phyloP scores from a whole-genome alignment of 2,888 invertebrate species.

The Diarsia rubi region DNA sequence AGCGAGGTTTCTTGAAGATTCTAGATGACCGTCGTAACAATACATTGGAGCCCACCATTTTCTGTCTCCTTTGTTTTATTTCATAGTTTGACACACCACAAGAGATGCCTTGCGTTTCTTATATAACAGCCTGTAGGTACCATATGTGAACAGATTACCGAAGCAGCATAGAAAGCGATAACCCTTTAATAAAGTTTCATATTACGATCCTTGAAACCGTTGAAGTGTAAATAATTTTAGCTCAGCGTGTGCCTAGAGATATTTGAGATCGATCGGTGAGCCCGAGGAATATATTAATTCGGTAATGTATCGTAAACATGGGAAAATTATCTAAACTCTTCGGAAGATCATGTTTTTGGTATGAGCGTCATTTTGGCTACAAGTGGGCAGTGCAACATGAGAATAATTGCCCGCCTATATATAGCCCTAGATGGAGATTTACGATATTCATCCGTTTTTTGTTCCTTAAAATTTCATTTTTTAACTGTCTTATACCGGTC shows the following conservation, averaged over 20 bases:
- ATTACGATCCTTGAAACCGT: conserved; percentile 66
- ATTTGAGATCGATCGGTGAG: conserved; percentile 53
- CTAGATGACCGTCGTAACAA: too few relatives aligned
- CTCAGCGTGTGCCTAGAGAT: conserved; percentile 53
- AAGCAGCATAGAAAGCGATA: conserved; percentile 50
- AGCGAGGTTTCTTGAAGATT: too few relatives aligned
- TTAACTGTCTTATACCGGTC: too few relatives aligned
- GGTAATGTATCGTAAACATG: conserved; percentile 45
- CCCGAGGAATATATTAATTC: conserved; percentile 50
- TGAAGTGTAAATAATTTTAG: conserved; percentile 62
- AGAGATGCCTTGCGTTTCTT: neutral
- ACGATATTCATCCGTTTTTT: neutral
- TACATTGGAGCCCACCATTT: too few relatives aligned
- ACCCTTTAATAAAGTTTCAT: conserved; percentile 60
- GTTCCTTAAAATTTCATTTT: too few relatives aligned
- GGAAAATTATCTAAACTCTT: conserved; percentile 29
- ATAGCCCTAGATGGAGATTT: neutral
- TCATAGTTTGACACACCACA: too few relatives aligned
- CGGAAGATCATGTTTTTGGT: neutral
- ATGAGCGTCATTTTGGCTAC: conserved; percentile 5
- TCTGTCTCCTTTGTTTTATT: too few relatives aligned
- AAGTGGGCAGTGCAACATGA: neutral
- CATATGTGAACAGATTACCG: conserved; percentile 21
- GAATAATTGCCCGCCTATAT: neutral
- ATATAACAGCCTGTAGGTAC: neutral